A percentile compares a stretch with the other conserved stretches of the same genome.
phyloP scores from a whole-genome alignment of 2,113 vertebrate species.

The Dipodomys merriami region DNA sequence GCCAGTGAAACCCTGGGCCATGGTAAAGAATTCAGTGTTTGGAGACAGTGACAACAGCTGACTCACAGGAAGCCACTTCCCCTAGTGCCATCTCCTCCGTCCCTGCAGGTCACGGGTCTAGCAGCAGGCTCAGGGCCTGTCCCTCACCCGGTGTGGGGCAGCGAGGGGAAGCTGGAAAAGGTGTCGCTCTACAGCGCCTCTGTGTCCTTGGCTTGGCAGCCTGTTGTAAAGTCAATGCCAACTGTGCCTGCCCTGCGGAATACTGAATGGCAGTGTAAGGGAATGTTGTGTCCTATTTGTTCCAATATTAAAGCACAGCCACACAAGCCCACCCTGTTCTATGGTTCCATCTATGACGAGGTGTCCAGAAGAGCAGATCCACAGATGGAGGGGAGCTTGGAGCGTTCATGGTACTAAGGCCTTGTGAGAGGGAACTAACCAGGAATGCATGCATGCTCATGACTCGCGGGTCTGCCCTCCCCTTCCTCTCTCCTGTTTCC shows the following conservation, averaged over 20 bases:
- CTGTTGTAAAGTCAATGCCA: accelerated
- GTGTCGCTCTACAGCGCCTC: background rate
- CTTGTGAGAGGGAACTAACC: background rate
- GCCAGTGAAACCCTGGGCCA: too few species aligned
- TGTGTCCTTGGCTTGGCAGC: background rate
- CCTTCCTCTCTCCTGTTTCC: background rate
- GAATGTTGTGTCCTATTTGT: background rate
- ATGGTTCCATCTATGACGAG: background rate
- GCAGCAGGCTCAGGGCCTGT: background rate
- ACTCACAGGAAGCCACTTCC: background rate
- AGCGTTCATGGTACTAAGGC: too few species aligned
- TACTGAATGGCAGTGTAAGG: background rate
- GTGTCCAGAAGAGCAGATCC: background rate
- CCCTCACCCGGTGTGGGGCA: accelerated
- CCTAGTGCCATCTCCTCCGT: background rate
- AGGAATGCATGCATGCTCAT: background rate
- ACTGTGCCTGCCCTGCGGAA: accelerated
- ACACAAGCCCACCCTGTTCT: background rate
- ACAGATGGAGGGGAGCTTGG: background rate
- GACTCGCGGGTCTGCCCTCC: too few species aligned
- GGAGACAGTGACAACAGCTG: too few species aligned
- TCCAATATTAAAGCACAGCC: background rate
- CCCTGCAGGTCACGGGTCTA: accelerated
- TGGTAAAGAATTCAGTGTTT: background rate
- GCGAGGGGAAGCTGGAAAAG: background rate